Evolutionary conservation across 2,113 vertebrate genomes (phyloP).

Genomic region (Forbesichthys papilliferus): DNA sequence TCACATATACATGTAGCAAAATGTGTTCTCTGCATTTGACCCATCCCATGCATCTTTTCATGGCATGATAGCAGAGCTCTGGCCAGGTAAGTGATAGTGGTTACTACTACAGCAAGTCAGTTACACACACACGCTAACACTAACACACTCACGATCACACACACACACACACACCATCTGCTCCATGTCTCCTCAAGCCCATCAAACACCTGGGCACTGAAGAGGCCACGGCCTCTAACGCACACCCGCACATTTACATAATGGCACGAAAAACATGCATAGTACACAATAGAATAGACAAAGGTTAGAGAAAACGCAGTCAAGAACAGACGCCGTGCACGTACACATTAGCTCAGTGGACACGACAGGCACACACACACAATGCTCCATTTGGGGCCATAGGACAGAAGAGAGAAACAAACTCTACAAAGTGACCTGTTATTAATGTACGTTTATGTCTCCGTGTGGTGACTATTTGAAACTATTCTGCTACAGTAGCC

Average conservation of each 20-base stretch:
- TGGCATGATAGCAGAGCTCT: constrained; percentile 33
- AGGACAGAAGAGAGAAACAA: constrained; percentile 10
- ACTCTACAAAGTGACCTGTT: constrained; percentile 48
- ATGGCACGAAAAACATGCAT: background rate
- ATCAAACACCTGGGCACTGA: constrained; percentile 66
- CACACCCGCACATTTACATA: constrained; percentile 14
- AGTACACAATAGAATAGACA: no score
- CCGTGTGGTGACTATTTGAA: constrained; percentile 30
- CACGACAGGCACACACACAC: constrained; percentile 14
- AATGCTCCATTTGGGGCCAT: constrained; percentile 29
- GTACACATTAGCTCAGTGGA: constrained; percentile 15
- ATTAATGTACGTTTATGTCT: constrained; percentile 39
- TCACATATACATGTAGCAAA: no score
- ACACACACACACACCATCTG: constrained; percentile 63
- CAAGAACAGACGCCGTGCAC: background rate
- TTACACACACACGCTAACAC: constrained; percentile 19
- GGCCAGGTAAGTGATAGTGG: constrained; percentile 23
- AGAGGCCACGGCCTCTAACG: constrained; percentile 42
- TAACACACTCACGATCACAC: constrained; percentile 54
- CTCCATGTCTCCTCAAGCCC: constrained; percentile 39
- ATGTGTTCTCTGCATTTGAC: no score
- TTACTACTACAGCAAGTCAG: constrained; percentile 25
- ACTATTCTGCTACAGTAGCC: background rate
- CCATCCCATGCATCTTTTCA: background rate
- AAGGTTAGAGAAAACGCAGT: background rate